Conservation (phyloP, 1,140 invertebrate genomes). For the Cydia fagiglandana region DNA sequence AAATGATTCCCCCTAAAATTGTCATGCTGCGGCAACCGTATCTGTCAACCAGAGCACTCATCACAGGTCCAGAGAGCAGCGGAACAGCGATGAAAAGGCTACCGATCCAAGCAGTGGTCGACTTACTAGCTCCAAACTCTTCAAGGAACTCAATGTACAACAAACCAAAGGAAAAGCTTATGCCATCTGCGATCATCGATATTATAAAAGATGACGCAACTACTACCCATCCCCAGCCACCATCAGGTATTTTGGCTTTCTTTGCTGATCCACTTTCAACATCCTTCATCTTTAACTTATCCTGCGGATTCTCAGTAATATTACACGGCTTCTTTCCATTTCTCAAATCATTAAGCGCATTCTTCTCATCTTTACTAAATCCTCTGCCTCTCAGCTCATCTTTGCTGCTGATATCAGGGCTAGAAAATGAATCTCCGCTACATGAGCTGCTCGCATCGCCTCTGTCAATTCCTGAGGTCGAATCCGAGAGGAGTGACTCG, state of each 20-base stretch:
- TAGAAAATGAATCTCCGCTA: slow-evolving; percentile 60
- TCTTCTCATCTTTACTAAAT: not conserved
- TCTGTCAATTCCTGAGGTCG: slow-evolving; percentile 69
- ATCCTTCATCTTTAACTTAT: slow-evolving; percentile 45
- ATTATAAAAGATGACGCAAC: slow-evolving; percentile 91
- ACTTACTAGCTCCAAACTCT: slow-evolving; percentile 89
- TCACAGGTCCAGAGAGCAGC: slow-evolving; percentile 90
- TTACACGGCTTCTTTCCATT: slow-evolving; percentile 39
- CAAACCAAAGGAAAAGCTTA: slow-evolving; percentile 95
- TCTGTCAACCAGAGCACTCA: slow-evolving; percentile 92
- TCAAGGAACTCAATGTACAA: slow-evolving; percentile 93
- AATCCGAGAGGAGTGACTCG: slow-evolving; percentile 66
- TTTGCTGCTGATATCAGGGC: slow-evolving; percentile 59
- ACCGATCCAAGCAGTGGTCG: slow-evolving; percentile 93
- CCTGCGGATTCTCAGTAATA: slow-evolving; percentile 49
- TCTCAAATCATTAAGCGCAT: slow-evolving; percentile 22
- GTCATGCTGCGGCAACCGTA: slow-evolving; percentile 93
- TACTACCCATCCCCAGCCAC: slow-evolving; percentile 93
- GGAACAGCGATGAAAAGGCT: slow-evolving; percentile 94
- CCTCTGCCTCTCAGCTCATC: slow-evolving; percentile 42
- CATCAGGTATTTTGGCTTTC: slow-evolving; percentile 83
- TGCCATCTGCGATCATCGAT: slow-evolving; percentile 96
- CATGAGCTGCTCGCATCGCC: slow-evolving; percentile 60
- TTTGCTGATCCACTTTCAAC: slow-evolving; percentile 39
- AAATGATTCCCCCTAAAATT: slow-evolving; percentile 88